Evolutionary conservation across 2,797 vertebrate genomes (phyloP), one percentile per base, ranked within the genome.

Genomic region (Malacoctenus gilli): DNA sequence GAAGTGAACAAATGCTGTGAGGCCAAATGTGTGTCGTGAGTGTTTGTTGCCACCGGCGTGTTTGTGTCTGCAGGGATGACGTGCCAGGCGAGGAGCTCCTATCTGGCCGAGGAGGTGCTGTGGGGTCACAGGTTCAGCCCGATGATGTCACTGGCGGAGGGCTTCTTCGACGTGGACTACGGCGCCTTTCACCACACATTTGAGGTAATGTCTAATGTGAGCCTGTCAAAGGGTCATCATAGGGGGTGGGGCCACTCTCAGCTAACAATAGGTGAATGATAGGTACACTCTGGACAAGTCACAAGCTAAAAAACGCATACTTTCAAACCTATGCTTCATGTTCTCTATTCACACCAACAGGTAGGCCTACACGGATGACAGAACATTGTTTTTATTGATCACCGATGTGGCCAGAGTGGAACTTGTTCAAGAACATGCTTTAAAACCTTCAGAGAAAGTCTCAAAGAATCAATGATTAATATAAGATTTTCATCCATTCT

Each of bases 121-220:
- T 98, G 95, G 96, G 96, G 95, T 12, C 95, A 96, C 88, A 92
- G 95, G 57, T 97, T 97, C 84, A 94, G 93, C 8, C 95, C 96
- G 0, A 95, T 98, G 88, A 94, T 98, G 72, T 92, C 77, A 3
- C 86, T 98, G 50, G 96, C 94, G 8, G 94, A 97, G 0, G 96
- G 96, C 0, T 97, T 95, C 89, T 98, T 97, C 5, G 95, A 96
- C 46, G 65, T 98, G 8, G 96, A 98, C 81, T 97, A 98, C 14
- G 93, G 94, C 34, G 93, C 93, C 59, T 98, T 98, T 85, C 96
- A 98, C 50, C 92, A 95, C 79, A 96, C 95, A 0, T 95, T 97
- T 43, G 95, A 96, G 86, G 92, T 93, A 71, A 62, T n/a, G n/a
- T n/a, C n/a, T n/a, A 28, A 28, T 9, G 25, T 28, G 25, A 28